A percentile compares a stretch with the other conserved stretches of the same genome.
These are phyloP conservation scores for Coelopa pilipes DNA, from an alignment of 2,888 invertebrate genomes.

Conservation along the genomic window DNA sequence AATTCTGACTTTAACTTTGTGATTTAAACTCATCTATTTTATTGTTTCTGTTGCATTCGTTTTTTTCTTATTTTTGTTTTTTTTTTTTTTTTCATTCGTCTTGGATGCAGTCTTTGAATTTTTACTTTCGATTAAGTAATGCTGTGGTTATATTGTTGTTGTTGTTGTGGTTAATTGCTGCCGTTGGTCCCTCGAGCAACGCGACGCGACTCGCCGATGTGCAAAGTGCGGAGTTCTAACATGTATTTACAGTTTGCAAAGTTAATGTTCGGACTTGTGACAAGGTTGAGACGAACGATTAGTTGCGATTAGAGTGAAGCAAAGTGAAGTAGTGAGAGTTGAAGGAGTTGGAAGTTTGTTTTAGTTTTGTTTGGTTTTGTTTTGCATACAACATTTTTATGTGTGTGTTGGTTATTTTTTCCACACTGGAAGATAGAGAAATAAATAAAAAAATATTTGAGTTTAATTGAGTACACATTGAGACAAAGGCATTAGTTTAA, in stretches of 20 bases:
- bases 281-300: background rate
- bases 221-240: conserved; percentile 4
- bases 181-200: background rate
- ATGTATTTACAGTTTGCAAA: background rate
- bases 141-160: conserved; percentile 22
- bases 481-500: background rate
- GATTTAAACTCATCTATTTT: no score
- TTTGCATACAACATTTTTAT: background rate
- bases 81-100: conserved; percentile 1
- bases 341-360: no score
- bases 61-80: no score
- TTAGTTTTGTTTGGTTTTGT: background rate
- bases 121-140: background rate
- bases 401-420: conserved; percentile 57
- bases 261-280: background rate
- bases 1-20: background rate
- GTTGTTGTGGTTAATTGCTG: conserved; percentile 44
- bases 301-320: conserved; percentile 9
- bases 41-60: no score
- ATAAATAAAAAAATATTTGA: conserved; percentile 51
- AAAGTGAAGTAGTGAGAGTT: conserved; percentile 16
- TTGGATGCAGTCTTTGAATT: background rate
- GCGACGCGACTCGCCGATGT: background rate
- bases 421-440: conserved; percentile 63
- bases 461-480: conserved; percentile 14